Evolutionary conservation across 2,113 vertebrate species (phyloP).

Genomic region (Epinephelus lanceolatus): DNA sequence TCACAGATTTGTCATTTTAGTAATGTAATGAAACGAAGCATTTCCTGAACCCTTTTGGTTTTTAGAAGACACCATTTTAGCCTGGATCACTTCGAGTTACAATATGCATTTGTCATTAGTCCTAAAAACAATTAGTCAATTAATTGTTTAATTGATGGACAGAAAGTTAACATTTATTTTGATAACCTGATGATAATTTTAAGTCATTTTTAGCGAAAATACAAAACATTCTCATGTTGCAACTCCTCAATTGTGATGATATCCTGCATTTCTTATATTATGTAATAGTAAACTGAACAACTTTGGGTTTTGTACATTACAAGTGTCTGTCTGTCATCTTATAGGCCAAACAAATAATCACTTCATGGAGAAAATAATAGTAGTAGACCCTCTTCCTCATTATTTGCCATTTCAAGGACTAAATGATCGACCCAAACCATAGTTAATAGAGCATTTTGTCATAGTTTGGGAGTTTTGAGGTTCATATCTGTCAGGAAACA

Average conservation of each 20-base stretch:
- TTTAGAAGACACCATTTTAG: neutral
- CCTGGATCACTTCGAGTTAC: neutral
- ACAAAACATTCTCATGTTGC: neutral
- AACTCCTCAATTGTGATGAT: neutral
- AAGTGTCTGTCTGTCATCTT: neutral
- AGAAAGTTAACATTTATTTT: neutral
- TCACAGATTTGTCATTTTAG: no score
- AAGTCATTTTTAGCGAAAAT: neutral
- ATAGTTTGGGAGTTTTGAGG: neutral
- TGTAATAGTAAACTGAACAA: neutral
- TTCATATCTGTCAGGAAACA: slow-evolving; percentile 17
- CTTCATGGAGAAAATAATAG: no score
- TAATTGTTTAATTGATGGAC: neutral
- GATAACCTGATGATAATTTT: neutral
- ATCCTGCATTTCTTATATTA: neutral
- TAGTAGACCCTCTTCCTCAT: no score
- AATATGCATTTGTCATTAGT: neutral
- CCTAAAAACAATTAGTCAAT: no score
- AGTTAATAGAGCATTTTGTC: neutral
- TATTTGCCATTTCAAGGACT: neutral
- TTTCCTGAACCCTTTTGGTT: neutral
- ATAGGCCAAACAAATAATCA: neutral
- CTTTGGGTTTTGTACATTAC: neutral
- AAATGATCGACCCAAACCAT: neutral
- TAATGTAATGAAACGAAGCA: neutral